Evolutionary conservation across 2,888 invertebrate species (phyloP).

Genomic region (Acrobasis consociella): DNA sequence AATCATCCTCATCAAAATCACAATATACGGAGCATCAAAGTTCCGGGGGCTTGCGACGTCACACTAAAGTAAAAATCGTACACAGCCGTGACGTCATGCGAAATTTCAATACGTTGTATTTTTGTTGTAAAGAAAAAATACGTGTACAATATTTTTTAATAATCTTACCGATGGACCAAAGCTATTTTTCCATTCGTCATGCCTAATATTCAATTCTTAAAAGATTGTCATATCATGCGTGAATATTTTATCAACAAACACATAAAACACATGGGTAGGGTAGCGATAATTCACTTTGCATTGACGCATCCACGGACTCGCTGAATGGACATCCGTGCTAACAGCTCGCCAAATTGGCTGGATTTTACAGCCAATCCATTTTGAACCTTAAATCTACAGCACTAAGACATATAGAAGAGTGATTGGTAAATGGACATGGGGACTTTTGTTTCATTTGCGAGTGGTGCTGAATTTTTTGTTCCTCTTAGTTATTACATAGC

Average conservation of each 20-base stretch:
- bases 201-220: too few relatives aligned
- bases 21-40: too few relatives aligned
- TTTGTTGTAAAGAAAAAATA: background rate
- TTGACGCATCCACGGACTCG: slow-evolving; percentile 33
- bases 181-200: too few relatives aligned
- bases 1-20: too few relatives aligned
- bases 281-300: slow-evolving; percentile 38
- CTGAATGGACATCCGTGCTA: slow-evolving; percentile 35
- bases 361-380: slow-evolving; percentile 26
- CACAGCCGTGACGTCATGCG: too few relatives aligned
- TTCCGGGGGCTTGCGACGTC: too few relatives aligned
- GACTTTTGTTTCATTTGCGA: slow-evolving; percentile 52
- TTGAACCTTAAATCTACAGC: slow-evolving; percentile 6
- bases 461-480: slow-evolving; percentile 35
- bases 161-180: too few relatives aligned
- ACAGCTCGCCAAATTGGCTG: slow-evolving; percentile 31
- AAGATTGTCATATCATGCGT: background rate
- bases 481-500: slow-evolving; percentile 35
- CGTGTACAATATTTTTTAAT: too few relatives aligned
- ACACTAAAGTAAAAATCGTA: too few relatives aligned
- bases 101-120: too few relatives aligned
- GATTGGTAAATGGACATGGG: slow-evolving; percentile 31
- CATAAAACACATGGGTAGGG: slow-evolving; percentile 22
- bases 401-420: slow-evolving; percentile 23
- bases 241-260: slow-evolving; percentile 20